phyloP scores from a whole-genome alignment of 2,888 invertebrate genomes.

The Steromphala cineraria region DNA sequence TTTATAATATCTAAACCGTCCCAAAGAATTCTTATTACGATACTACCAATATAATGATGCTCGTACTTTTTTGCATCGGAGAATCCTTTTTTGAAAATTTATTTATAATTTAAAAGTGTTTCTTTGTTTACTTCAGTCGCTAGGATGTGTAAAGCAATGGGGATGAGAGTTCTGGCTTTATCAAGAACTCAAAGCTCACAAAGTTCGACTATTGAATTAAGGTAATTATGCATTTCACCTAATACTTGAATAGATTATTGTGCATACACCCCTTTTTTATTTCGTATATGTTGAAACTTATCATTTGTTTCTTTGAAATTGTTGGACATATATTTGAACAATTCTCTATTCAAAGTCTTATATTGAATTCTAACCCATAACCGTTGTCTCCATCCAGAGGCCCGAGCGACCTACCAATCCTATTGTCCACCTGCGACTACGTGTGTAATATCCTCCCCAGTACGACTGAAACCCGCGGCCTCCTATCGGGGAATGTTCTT shows the following conservation, averaged over 20 bases:
- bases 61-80: no score
- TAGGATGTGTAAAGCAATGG: slow-evolving; percentile 75
- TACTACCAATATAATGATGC: no score
- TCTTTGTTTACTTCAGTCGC: slow-evolving; percentile 77
- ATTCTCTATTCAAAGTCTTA: no score
- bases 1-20: no score
- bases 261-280: no score
- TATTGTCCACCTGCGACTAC: slow-evolving; percentile 77
- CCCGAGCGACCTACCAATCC: slow-evolving; percentile 65
- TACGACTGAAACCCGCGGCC: slow-evolving; percentile 77
- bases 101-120: no score
- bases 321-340: no score
- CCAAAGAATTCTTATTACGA: no score
- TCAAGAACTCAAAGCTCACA: slow-evolving; percentile 33
- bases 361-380: neutral
- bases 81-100: no score
- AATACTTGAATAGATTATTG: no score
- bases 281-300: no score
- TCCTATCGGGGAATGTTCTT: slow-evolving; percentile 76
- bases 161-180: slow-evolving; percentile 76
- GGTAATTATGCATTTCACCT: slow-evolving; percentile 32
- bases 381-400: slow-evolving; percentile 40
- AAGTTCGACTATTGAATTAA: slow-evolving; percentile 30
- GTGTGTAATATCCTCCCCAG: slow-evolving; percentile 79
- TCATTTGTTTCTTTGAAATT: no score